Base-by-base conservation (phyloP, 2,797 vertebrate genomes). In the Sebastes reedi region DNA sequence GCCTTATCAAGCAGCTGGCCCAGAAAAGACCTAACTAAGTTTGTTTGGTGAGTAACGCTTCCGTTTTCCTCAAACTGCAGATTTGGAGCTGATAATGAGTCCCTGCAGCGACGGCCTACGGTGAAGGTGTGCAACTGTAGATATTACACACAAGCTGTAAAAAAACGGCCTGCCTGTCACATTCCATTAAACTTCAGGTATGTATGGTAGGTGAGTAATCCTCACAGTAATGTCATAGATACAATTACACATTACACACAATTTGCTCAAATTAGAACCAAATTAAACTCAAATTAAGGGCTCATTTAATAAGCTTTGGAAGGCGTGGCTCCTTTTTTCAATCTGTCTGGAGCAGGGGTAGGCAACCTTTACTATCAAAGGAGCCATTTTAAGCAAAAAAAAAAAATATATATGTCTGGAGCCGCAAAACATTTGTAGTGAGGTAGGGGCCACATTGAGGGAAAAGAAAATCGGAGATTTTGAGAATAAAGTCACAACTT, bases 11-110 rank as follows among this genome's bases (percentile, higher is more conserved):
- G 16, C 50, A 58, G 72, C 59, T 60, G 22, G 60, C 20, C n/a
- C 32, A 36, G 27, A 70, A 68, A 84, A 59, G 18, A 16, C 27
- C 20, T 6, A 46, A 25, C 8, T 64, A 46, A 32, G 25, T 77
- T 72, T 82, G 76, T 70, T 74, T 67, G 29, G 60, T 71, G 36
- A 69, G 70, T 16, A 54, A 62, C 25, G 30, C 39, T 79, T 79
- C 67, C 8, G 8, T 80, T 64, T 81, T 36, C 55, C 36, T 56
- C 50, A 65, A 68, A 80, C 65, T 70, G 34, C 2, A 66, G 69
- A 67, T 81, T 56, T 70, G 29, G 16, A 52, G 32, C 27, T 54
- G 69, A 73, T 77, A 58, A 36, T 3, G 8, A 29, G 7, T 27
- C 29, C 46, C 42, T 74, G 66, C 59, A 59, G 69, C 29, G 22